Percentiles rank a stretch among this genome's conserved stretches.
These are phyloP conservation scores for Tholera decimalis DNA, from an alignment of 2,888 invertebrate species.

Conservation along the genomic window DNA sequence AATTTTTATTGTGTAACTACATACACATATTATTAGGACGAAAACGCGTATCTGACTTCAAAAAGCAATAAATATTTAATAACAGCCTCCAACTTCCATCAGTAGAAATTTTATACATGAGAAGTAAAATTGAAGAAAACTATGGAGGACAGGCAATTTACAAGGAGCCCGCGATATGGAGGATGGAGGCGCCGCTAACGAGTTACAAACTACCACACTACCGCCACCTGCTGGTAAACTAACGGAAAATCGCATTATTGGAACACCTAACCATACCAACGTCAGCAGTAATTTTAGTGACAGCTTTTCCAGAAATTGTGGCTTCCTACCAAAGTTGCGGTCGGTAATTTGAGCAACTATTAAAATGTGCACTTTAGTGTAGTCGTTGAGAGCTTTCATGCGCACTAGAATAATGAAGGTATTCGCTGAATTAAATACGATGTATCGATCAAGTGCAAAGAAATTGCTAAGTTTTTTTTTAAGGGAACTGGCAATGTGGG, in stretches of 20 bases:
- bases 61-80: constrained; percentile 43
- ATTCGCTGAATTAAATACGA: not conserved
- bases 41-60: constrained; percentile 31
- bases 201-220: constrained; percentile 68
- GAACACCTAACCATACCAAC: constrained; percentile 57
- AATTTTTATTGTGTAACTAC: too few relatives aligned
- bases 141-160: constrained; percentile 67
- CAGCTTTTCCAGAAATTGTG: constrained; percentile 36
- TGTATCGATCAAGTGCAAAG: not conserved
- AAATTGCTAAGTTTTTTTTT: not conserved
- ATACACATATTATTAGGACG: too few relatives aligned
- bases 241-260: constrained; percentile 72
- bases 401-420: constrained; percentile 1
- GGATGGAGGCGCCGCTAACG: constrained; percentile 68
- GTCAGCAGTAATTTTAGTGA: constrained; percentile 49
- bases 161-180: constrained; percentile 61
- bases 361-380: constrained; percentile 29
- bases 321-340: constrained; percentile 32
- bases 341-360: constrained; percentile 35
- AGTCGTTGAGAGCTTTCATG: constrained; percentile 2
- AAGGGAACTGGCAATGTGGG: too few relatives aligned
- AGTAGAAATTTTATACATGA: constrained; percentile 52
- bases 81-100: constrained; percentile 33
- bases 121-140: constrained; percentile 61
- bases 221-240: constrained; percentile 68